These are phyloP conservation scores for Saxidomus purpurata DNA, from an alignment of 1,140 invertebrate species.

Conservation along the genomic window DNA sequence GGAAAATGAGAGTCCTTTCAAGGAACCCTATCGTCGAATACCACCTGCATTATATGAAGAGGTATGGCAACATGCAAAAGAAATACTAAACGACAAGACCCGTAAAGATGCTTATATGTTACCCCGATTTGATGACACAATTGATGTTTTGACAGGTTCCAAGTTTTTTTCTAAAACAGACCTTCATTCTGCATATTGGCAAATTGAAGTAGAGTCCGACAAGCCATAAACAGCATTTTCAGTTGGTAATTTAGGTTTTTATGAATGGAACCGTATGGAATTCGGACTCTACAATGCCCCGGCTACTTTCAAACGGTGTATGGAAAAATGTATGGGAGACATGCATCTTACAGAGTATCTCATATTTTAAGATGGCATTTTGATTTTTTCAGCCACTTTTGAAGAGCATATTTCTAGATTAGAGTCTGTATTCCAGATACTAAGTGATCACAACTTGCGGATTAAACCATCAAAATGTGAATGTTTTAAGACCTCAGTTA, in stretches of 20 bases:
- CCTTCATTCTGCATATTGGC: conserved; percentile 81
- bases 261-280: conserved; percentile 21
- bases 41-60: too few species aligned
- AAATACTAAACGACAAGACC: too few species aligned
- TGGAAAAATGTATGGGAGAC: conserved; percentile 46
- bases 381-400: conserved; percentile 14
- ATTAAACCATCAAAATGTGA: conserved; percentile 28
- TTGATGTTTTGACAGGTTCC: conserved; percentile 81
- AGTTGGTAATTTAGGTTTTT: background rate
- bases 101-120: too few species aligned
- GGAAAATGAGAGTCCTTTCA: background rate
- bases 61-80: too few species aligned
- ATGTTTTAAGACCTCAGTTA: conserved; percentile 1
- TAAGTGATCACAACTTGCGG: background rate
- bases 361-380: background rate
- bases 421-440: background rate
- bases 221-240: conserved; percentile 51
- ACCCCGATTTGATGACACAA: conserved; percentile 86
- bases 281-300: conserved; percentile 38
- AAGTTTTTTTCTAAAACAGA: conserved; percentile 64
- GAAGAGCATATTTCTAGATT: conserved; percentile 6
- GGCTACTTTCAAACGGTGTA: conserved; percentile 17
- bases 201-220: conserved; percentile 77
- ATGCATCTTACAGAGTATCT: conserved; percentile 12
- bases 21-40: too few species aligned